Base-by-base conservation (phyloP, 1,140 invertebrate species). In the Drosophila neocordata region DNA sequence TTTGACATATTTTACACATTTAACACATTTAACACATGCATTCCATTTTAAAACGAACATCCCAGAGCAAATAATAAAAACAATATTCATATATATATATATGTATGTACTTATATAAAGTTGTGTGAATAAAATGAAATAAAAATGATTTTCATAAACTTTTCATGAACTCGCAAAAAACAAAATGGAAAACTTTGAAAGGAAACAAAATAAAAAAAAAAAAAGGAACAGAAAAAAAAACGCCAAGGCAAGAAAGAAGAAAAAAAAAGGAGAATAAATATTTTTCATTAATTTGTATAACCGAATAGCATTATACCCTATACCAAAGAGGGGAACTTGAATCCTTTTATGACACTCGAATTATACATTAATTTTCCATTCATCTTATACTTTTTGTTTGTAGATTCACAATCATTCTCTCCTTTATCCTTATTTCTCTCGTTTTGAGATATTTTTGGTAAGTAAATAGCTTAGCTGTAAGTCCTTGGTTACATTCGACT, bases 111-210 rank as follows among this genome's bases (percentile, higher is more conserved):
- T 20, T 31, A 59, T 34, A 68, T 61, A 65, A 71, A 68, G 51
- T 64, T 52, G 65, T 71, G 52, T 52, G 61, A 38, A 64, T 64
- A 55, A 62, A 66, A 72, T 59, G 61, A 68, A 71, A 73, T 20
- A 68, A 71, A 82, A 79, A 74, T 63, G 53, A 78, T 81, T 82
- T 87, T 82, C 68, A 87, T 88, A 65, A 78, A 87, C 75, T 88
- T 52, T 69, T 74, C 57, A 70, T 73, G 63, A 79, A 79, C 74
- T 74, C 62, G 9, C 55, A 35, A 35, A 62, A 27, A 48, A 13
- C 18, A 11, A 53, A 69, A 48, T 55, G 65, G 59, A 77, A 63
- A 77, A 77, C 66, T 77, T 77, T 76, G 13, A 18, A 59, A 22
- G 18, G 13, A 9, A 22, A 41, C 35, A 73, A 31, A 64, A 64